Conservation (phyloP, 1,140 invertebrate genomes). For the Zaprionus nigranus region DNA sequence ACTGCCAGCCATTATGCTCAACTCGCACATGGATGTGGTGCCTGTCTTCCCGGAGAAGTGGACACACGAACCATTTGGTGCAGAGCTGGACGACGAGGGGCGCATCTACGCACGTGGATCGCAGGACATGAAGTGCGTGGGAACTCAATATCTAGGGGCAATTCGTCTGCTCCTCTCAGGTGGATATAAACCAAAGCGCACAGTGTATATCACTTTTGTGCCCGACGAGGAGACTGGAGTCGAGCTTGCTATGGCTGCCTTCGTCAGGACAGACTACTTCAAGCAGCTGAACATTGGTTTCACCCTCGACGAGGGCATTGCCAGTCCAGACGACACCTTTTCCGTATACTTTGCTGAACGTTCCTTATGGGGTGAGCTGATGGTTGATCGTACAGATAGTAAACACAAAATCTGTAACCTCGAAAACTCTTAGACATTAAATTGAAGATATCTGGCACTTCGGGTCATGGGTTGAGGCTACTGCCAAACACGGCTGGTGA, state of each 20-base stretch:
- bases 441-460: conserved; percentile 87
- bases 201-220: conserved; percentile 92
- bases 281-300: conserved; percentile 94
- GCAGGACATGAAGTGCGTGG: conserved; percentile 87
- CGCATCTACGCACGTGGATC: conserved; percentile 93
- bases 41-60: conserved; percentile 89
- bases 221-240: conserved; percentile 97
- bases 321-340: conserved; percentile 88
- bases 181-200: conserved; percentile 87
- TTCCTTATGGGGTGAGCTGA: conserved; percentile 87
- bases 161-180: conserved; percentile 88
- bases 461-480: conserved; percentile 95
- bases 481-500: conserved; percentile 92
- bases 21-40: conserved; percentile 96
- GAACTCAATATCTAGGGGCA: conserved; percentile 87
- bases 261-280: conserved; percentile 92
- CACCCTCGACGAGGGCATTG: conserved; percentile 94
- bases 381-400: conserved; percentile 38
- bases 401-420: not conserved
- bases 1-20: conserved; percentile 89
- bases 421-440: conserved; percentile 48
- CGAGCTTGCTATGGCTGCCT: conserved; percentile 91
- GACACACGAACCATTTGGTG: conserved; percentile 89
- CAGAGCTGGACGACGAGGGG: conserved; percentile 89
- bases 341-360: conserved; percentile 92